These are phyloP conservation scores for Cynopterus brachyotis DNA, from an alignment of 2,113 vertebrate genomes.

Conservation along the genomic window DNA sequence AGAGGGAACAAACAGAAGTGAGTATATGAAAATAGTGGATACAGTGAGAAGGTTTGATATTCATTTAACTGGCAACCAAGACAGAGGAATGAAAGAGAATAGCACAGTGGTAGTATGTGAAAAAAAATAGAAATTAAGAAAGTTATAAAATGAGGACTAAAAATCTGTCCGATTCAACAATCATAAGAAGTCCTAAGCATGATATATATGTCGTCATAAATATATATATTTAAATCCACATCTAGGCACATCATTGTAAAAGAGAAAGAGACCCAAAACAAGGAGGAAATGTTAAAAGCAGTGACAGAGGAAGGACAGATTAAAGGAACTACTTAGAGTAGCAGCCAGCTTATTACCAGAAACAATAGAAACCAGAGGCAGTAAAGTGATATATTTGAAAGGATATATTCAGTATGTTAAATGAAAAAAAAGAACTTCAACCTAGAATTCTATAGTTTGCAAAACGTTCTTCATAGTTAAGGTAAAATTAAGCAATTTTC, in stretches of 20 bases:
- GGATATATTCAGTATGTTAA: not conserved
- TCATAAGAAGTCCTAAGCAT: not conserved
- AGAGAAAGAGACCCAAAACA: not conserved
- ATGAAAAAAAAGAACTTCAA: not conserved
- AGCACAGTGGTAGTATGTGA: not conserved
- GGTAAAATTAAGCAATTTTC: not conserved
- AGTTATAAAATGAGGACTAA: not conserved
- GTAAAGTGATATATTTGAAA: not conserved
- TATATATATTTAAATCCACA: not conserved
- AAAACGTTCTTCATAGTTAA: not conserved
- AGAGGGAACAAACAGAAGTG: not conserved
- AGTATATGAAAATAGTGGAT: not conserved
- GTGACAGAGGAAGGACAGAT: not conserved
- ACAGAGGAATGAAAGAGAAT: not conserved
- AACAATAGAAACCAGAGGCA: not conserved
- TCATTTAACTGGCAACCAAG: not conserved
- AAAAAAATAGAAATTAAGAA: not conserved
- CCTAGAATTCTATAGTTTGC: not conserved
- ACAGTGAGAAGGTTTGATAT: not conserved
- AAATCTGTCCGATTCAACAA: not conserved
- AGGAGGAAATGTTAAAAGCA: not conserved
- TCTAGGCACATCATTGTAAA: not conserved
- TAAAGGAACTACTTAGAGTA: not conserved
- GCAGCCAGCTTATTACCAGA: not conserved
- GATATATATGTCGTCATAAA: not conserved